Evolutionary conservation across 2,888 invertebrate genomes (phyloP).

Genomic region (Sminthurinus aureus): DNA sequence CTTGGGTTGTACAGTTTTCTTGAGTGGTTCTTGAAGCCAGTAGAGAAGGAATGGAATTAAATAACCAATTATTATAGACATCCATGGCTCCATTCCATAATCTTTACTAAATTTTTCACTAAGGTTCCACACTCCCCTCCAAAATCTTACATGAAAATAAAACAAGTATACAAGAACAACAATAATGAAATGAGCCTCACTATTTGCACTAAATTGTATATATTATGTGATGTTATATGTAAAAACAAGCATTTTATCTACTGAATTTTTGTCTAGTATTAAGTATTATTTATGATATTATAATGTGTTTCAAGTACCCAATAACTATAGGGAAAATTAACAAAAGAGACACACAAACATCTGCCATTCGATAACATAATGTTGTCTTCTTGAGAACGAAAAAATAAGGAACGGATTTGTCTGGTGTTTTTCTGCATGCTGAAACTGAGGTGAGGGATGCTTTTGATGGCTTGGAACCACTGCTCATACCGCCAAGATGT

Average conservation of each 20-base stretch:
- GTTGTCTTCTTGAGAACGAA: conserved; percentile 2
- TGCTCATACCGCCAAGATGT: not conserved
- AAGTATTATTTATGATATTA: too few species aligned
- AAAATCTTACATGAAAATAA: conserved; percentile 52
- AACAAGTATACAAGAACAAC: conserved; percentile 31
- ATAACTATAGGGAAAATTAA: conserved; percentile 52
- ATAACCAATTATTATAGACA: conserved; percentile 66
- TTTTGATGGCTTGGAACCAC: conserved; percentile 17
- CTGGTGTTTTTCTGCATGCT: too few species aligned
- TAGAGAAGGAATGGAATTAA: conserved; percentile 75
- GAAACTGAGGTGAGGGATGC: not conserved
- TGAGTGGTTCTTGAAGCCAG: conserved; percentile 71
- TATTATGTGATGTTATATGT: too few species aligned
- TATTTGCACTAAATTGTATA: too few species aligned
- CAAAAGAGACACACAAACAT: conserved; percentile 39
- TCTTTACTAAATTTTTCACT: conserved; percentile 45
- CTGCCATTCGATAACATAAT: conserved; percentile 40
- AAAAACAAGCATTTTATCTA: too few species aligned
- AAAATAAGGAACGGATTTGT: too few species aligned
- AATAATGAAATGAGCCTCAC: not conserved
- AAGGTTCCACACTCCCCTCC: conserved; percentile 56
- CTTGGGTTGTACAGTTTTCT: conserved; percentile 41
- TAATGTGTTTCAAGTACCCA: not conserved
- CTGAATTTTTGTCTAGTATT: too few species aligned
- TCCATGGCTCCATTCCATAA: conserved; percentile 50